A percentile compares a stretch with the other conserved stretches of the same genome.
Evolutionary conservation across 2,113 vertebrate species (phyloP).

Genomic region (Heloderma charlesbogerti): DNA sequence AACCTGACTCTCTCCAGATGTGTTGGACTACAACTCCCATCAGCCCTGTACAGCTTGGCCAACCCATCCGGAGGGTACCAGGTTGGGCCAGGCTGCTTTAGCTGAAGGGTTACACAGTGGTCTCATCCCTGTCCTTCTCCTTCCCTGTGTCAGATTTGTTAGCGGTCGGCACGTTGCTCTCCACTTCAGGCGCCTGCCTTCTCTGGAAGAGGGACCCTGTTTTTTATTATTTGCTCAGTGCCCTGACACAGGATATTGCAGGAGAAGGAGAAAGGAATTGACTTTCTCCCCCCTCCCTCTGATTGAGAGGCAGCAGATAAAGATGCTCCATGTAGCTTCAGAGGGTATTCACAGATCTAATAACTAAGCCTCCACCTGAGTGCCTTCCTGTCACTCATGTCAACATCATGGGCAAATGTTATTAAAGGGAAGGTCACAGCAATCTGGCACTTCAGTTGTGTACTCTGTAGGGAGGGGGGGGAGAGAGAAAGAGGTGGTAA

Average conservation of each 20-base stretch:
- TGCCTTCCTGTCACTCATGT: constrained; percentile 34
- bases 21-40: neutral
- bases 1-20: neutral
- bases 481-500: neutral
- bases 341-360: constrained; percentile 43
- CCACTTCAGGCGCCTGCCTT: neutral
- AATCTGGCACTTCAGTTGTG: constrained; percentile 18
- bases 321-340: constrained; percentile 13
- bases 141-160: neutral
- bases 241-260: constrained; percentile 30
- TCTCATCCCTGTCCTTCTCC: too few species aligned
- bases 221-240: neutral
- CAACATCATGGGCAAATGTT: constrained; percentile 35
- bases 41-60: neutral
- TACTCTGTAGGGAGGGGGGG: neutral
- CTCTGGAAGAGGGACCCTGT: neutral
- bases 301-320: neutral
- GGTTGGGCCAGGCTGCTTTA: neutral
- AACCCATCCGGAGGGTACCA: neutral
- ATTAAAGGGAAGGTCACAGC: constrained; percentile 36
- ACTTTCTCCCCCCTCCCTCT: neutral
- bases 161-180: neutral
- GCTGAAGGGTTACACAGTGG: too few species aligned
- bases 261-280: constrained; percentile 1
- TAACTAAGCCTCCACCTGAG: constrained; percentile 26